Base-by-base conservation (phyloP, 2,113 vertebrate species). In the Lampris megalopsis region DNA sequence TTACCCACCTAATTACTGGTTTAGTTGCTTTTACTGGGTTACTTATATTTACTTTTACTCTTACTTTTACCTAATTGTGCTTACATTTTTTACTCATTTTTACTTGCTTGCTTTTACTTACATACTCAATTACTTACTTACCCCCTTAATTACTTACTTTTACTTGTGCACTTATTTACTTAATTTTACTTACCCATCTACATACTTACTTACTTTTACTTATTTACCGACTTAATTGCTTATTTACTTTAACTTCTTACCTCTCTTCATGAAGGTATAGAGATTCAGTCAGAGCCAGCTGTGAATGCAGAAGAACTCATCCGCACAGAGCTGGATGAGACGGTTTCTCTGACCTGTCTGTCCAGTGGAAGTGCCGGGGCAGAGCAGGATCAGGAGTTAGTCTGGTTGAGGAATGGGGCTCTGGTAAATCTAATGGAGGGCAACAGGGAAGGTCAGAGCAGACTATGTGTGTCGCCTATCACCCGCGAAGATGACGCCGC, bases 381-480 rank as follows among this genome's bases (percentile, higher is more conserved):
- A 38, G 24, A 3, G 56, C 8, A n/a, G 6, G 76, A 84, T 0
- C 62, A 81, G 7, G 88, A 94, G 80, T 70, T 95, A 81, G 83
- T 83, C 67, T 95, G 94, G 94, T 88, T 85, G 60, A 92, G 94
- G 62, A 92, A 94, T 5, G 79, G 48, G 1, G 65, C 9, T 3
- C 5, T 0, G 7, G 80, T 95, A 13, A 41, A 5, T 0, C 84
- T 95, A 43, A 56, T n/a, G 2, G 89, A 88, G 9, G 89, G 9
- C 52, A 94, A 95, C 77, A 86, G 48, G 2, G 8, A 72, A 4
- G 62, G 63, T 7, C 5, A 1, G 11, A 95, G 93, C 83, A 74
- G 64, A 7, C 69, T 95, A 47, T 95, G 94, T 59, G 64, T 95
- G 53, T 41, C 77, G 5, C 92, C 94, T 0, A 68, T 93, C 13